These are phyloP conservation scores for Elachura formosa DNA, from an alignment of 2,113 vertebrate species.

Conservation along the genomic window DNA sequence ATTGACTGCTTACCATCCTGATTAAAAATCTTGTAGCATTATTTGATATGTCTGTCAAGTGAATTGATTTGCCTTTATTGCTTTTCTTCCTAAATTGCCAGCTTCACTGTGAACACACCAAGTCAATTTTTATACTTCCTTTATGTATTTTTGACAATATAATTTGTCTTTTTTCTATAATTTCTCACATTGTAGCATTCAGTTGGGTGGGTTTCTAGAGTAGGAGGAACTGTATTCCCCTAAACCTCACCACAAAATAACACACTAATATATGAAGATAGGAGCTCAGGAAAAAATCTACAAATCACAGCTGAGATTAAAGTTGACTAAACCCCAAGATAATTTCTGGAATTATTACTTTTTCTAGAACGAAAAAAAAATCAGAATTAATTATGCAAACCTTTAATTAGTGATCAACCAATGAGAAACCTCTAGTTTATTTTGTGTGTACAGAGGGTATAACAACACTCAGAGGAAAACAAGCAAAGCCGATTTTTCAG, in stretches of 20 bases:
- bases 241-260: neutral
- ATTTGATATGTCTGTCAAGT: neutral
- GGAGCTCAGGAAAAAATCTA: neutral
- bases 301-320: neutral
- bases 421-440: neutral
- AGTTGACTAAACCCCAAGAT: accelerated
- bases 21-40: neutral
- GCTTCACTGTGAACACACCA: neutral
- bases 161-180: neutral
- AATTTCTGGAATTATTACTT: neutral
- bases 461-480: neutral
- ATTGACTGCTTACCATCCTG: neutral
- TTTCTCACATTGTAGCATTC: neutral
- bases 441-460: neutral
- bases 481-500: neutral
- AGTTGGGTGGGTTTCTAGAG: neutral
- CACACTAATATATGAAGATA: neutral
- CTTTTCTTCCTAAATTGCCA: neutral
- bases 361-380: neutral
- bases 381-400: neutral
- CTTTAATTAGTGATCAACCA: neutral
- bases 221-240: neutral
- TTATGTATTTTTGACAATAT: neutral
- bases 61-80: neutral
- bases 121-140: neutral